phyloP scores from a whole-genome alignment of 2,113 vertebrate genomes.

The Chaetodon trifascialis region DNA sequence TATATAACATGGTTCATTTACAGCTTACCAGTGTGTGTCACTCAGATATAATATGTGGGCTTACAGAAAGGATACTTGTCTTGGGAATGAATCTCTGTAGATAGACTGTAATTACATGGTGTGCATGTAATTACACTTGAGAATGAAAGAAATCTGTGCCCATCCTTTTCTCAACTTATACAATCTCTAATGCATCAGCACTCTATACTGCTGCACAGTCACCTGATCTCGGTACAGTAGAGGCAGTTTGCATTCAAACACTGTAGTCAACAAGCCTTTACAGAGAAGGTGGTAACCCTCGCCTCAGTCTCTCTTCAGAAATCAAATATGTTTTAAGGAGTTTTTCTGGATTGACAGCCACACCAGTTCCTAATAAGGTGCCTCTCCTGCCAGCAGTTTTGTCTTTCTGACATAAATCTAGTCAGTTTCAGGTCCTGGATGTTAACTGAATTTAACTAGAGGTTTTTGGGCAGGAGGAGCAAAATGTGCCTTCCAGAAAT shows the following conservation, averaged over 20 bases:
- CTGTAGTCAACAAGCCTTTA: background rate
- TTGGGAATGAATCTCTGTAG: background rate
- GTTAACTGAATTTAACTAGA: too few relatives aligned
- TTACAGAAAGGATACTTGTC: background rate
- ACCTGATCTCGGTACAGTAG: background rate
- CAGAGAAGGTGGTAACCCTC: background rate
- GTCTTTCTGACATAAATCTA: too few relatives aligned
- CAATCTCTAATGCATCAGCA: background rate
- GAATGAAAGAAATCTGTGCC: background rate
- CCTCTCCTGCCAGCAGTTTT: too few relatives aligned
- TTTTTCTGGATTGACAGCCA: too few relatives aligned
- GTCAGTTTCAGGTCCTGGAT: too few relatives aligned
- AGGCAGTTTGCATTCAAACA: background rate
- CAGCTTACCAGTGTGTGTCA: background rate
- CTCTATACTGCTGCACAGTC: background rate
- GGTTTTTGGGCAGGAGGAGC: too few relatives aligned
- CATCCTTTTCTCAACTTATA: too few relatives aligned
- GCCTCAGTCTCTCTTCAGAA: background rate
- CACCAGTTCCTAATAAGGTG: too few relatives aligned
- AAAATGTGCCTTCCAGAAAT: too few relatives aligned
- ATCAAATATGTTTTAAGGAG: too few relatives aligned
- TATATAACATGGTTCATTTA: background rate
- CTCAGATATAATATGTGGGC: background rate
- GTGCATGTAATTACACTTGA: background rate
- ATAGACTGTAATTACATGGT: background rate